These are phyloP conservation scores for Rhynchonycteris naso DNA, from an alignment of 2,797 vertebrate species.

Conservation along the genomic window DNA sequence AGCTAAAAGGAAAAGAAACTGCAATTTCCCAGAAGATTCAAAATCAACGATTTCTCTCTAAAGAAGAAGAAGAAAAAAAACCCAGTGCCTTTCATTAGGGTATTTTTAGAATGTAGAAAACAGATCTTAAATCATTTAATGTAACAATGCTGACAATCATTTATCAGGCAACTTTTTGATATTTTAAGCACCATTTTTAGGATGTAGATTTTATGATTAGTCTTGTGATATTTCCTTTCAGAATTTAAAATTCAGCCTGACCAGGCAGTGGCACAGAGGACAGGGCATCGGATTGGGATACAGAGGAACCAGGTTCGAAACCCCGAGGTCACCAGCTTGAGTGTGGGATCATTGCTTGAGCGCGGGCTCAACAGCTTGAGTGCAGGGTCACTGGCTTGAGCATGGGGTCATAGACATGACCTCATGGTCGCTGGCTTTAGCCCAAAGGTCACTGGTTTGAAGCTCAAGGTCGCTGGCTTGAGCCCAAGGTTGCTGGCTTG, in stretches of 20 bases:
- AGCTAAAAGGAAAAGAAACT: neutral
- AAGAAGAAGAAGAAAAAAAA: neutral
- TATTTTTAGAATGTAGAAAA: neutral
- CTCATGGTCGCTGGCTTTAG: no score
- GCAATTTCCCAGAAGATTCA: conserved; percentile 5
- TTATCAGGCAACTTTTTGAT: neutral
- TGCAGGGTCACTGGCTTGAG: no score
- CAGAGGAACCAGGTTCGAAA: no score
- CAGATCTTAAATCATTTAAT: neutral
- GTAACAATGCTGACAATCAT: neutral
- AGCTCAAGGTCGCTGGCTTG: no score
- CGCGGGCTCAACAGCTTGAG: no score
- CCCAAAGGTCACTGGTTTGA: no score
- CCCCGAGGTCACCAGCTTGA: no score
- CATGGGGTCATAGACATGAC: no score
- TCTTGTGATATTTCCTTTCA: neutral
- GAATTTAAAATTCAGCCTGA: neutral
- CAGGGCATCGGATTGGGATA: no score
- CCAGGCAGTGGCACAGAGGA: no score
- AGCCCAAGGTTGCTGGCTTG: no score
- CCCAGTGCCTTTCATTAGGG: neutral
- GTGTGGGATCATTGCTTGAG: no score
- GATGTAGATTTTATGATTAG: neutral
- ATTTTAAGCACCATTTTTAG: neutral
- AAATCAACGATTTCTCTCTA: neutral